phyloP scores from a whole-genome alignment of 2,113 vertebrate species.

The Muntiacus reevesi region DNA sequence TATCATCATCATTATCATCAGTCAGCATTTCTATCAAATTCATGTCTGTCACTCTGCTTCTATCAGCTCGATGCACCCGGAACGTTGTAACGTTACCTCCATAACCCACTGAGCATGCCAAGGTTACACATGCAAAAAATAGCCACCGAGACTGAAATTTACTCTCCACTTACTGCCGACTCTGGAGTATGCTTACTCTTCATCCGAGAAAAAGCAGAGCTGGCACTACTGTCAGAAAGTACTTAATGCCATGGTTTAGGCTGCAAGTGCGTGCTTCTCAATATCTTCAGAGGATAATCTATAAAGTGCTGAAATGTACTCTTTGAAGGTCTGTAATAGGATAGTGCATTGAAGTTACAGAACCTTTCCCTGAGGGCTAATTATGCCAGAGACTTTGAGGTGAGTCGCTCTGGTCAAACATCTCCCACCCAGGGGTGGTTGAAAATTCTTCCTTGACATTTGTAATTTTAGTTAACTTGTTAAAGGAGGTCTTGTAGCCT shows the following conservation, averaged over 20 bases:
- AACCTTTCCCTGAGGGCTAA: background rate
- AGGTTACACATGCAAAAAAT: background rate
- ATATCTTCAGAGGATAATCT: background rate
- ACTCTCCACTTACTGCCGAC: background rate
- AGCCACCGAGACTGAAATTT: background rate
- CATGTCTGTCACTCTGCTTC: background rate
- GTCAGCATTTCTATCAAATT: background rate
- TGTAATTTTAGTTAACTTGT: background rate
- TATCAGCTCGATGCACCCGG: background rate
- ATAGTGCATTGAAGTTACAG: background rate
- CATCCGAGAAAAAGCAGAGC: constrained; percentile 44
- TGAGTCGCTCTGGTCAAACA: background rate
- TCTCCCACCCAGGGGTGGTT: background rate
- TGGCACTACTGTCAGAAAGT: constrained; percentile 40
- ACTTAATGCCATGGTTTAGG: constrained; percentile 42
- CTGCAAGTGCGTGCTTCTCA: background rate
- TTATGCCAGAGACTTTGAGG: background rate
- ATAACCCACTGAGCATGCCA: background rate
- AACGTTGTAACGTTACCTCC: background rate
- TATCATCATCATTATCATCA: background rate
- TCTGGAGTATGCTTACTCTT: background rate
- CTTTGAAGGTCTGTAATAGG: background rate
- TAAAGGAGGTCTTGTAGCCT: background rate
- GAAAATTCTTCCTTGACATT: background rate
- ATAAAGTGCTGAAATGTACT: constrained; percentile 18